These are phyloP conservation scores for Thymelicus lineola DNA, from an alignment of 2,888 invertebrate species.

Conservation along the genomic window DNA sequence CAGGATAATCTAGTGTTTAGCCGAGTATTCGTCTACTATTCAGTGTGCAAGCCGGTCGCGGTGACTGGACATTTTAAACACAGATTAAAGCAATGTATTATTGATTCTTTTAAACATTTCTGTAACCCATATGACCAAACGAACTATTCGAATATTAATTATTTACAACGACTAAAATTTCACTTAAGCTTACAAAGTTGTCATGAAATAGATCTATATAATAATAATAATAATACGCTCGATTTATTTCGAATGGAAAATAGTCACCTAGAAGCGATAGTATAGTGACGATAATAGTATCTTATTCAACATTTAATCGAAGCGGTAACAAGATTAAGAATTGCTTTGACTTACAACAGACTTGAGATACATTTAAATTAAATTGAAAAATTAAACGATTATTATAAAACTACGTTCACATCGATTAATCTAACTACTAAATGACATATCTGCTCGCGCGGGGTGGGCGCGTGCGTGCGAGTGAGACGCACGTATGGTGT, in stretches of 20 bases:
- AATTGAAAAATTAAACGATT: conserved; percentile 52
- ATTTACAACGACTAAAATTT: conserved; percentile 74
- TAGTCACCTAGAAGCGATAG: conserved; percentile 77
- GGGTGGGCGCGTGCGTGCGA: conserved; percentile 53
- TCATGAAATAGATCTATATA: conserved; percentile 58
- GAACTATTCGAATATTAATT: conserved; percentile 57
- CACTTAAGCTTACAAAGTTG: conserved; percentile 70
- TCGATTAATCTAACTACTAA: conserved; percentile 71
- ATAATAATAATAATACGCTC: conserved; percentile 48
- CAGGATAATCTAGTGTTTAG: conserved; percentile 72
- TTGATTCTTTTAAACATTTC: conserved; percentile 43
- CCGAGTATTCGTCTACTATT: conserved; percentile 68
- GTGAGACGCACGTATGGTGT: conserved; percentile 28
- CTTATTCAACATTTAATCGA: conserved; percentile 69
- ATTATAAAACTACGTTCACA: conserved; percentile 75
- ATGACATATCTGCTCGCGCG: conserved; percentile 51
- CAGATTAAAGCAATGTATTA: conserved; percentile 59
- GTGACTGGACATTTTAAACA: conserved; percentile 58
- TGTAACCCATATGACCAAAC: conserved; percentile 61
- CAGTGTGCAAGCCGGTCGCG: conserved; percentile 67
- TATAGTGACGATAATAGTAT: conserved; percentile 65
- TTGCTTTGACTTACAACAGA: conserved; percentile 63
- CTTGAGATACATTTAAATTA: conserved; percentile 54
- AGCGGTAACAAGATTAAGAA: conserved; percentile 70
- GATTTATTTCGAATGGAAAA: conserved; percentile 58